A percentile compares a stretch with the other conserved stretches of the same genome.
Evolutionary conservation across 2,113 vertebrate species (phyloP).

Genomic region (Nyctereutes procyonoides): DNA sequence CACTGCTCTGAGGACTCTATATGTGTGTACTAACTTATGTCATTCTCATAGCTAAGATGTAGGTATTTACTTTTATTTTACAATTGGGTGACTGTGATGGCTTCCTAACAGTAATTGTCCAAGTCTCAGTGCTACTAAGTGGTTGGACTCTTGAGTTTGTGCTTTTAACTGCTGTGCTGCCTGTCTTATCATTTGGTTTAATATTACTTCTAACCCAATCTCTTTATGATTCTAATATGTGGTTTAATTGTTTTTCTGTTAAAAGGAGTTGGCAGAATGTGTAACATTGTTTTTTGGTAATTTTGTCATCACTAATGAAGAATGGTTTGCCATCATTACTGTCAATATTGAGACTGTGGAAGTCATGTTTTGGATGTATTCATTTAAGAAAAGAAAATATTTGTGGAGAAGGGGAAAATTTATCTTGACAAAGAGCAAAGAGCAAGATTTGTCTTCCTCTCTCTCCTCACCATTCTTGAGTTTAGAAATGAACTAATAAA

Average conservation of each 20-base stretch:
- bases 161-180: neutral
- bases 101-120: neutral
- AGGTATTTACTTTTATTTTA: neutral
- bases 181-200: neutral
- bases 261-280: neutral
- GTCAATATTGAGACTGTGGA: neutral
- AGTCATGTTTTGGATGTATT: neutral
- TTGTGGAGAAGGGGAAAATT: neutral
- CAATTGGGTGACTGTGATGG: neutral
- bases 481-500: constrained; percentile 50
- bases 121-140: neutral
- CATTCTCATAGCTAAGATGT: neutral
- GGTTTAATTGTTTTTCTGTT: neutral
- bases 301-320: constrained; percentile 43
- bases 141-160: neutral
- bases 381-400: constrained; percentile 4
- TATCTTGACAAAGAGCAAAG: neutral
- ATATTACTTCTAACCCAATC: neutral
- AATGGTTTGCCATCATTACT: neutral
- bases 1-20: neutral
- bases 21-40: neutral
- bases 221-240: neutral
- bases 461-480: neutral
- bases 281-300: neutral
- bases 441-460: neutral